Conservation (phyloP, 2,113 vertebrate genomes). For the Corvus hawaiiensis region DNA sequence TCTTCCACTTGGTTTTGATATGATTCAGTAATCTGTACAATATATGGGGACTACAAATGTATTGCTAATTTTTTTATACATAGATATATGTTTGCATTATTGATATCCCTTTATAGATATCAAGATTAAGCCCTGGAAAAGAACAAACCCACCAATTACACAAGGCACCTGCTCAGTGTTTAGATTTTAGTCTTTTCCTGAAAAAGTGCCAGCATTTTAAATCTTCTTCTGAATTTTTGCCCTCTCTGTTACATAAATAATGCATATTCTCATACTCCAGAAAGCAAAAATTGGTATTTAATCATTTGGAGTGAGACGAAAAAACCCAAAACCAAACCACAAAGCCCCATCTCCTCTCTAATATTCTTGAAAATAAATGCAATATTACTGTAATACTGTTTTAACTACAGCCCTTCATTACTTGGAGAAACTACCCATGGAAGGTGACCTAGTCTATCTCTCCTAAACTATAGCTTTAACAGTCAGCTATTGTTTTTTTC, state of each 20-base stretch:
- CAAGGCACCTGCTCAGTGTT: background rate
- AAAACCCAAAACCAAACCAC: background rate
- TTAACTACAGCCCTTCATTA: background rate
- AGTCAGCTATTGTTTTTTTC: background rate
- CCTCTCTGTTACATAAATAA: background rate
- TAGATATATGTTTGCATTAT: background rate
- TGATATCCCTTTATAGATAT: background rate
- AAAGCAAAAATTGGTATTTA: background rate
- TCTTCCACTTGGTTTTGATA: background rate
- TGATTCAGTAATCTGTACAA: background rate
- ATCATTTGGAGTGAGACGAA: background rate
- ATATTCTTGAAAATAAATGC: background rate
- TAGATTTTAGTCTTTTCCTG: background rate
- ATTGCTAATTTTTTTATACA: background rate
- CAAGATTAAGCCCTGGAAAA: background rate
- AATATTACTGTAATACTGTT: background rate
- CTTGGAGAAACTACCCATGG: background rate
- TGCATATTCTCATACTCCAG: background rate
- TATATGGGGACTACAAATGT: background rate
- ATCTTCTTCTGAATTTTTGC: background rate
- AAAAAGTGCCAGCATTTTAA: background rate
- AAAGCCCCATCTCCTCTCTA: background rate
- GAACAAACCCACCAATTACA: background rate
- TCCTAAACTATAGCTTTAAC: background rate
- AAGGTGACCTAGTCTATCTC: background rate